phyloP scores from a whole-genome alignment of 2,888 invertebrate species.

The Atherix ibis region DNA sequence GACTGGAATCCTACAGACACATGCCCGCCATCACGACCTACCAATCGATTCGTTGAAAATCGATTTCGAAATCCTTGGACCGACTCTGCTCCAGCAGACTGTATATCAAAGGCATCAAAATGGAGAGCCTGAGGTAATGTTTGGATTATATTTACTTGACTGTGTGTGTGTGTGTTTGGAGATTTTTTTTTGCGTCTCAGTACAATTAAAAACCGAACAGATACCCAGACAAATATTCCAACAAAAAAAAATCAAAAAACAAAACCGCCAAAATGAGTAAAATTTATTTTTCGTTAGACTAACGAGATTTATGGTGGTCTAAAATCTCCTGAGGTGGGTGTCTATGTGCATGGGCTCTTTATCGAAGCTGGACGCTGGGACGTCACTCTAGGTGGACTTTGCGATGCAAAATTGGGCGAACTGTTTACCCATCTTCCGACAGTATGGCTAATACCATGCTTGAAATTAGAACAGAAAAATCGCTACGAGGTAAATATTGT shows the following conservation, averaged over 20 bases:
- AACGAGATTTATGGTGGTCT: constrained; percentile 39
- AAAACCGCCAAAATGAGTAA: too few relatives aligned
- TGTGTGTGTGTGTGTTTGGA: too few relatives aligned
- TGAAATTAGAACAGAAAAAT: constrained; percentile 14
- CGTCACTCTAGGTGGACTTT: constrained; percentile 41
- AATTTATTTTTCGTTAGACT: constrained; percentile 18
- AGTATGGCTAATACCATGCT: constrained; percentile 25
- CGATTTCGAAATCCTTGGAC: constrained; percentile 51
- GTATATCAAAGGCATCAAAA: constrained; percentile 35
- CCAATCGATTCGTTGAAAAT: constrained; percentile 76
- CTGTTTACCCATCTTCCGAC: constrained; percentile 24
- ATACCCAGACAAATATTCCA: too few relatives aligned
- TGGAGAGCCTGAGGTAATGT: constrained; percentile 24
- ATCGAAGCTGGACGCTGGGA: constrained; percentile 86
- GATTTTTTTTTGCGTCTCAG: too few relatives aligned
- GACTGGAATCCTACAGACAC: constrained; percentile 79
- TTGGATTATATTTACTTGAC: too few relatives aligned
- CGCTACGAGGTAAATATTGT: constrained; percentile 20
- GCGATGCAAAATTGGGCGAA: constrained; percentile 61
- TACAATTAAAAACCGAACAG: too few relatives aligned
- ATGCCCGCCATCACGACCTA: constrained; percentile 66
- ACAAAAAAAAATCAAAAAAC: too few relatives aligned
- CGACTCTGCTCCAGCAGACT: constrained; percentile 48
- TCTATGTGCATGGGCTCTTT: constrained; percentile 65
- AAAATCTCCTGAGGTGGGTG: constrained; percentile 44